Conservation (phyloP, 2,113 vertebrate genomes). For the Xenotilapia flavipinnis region DNA sequence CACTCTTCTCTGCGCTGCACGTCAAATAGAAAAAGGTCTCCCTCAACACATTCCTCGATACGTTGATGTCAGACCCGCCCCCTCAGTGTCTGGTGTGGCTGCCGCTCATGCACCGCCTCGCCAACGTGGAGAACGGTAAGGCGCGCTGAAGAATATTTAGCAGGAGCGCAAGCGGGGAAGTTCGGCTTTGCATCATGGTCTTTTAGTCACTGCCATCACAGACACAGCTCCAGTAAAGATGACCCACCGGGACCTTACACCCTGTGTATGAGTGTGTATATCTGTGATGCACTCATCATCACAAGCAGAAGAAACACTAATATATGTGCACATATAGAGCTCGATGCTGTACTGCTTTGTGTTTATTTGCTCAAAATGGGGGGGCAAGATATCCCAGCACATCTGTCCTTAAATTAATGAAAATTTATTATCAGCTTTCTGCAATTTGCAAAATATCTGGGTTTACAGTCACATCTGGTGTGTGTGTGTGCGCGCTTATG, state of each 20-base stretch:
- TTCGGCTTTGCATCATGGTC: slow-evolving; percentile 35
- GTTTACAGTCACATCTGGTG: slow-evolving; percentile 19
- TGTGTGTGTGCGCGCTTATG: background rate
- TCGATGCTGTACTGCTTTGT: background rate
- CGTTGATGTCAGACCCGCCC: slow-evolving; percentile 95
- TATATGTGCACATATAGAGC: background rate
- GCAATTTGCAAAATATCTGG: slow-evolving; percentile 9
- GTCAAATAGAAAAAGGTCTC: slow-evolving; percentile 91
- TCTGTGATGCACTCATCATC: background rate
- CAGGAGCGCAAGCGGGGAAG: background rate
- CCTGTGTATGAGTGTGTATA: background rate
- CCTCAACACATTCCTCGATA: slow-evolving; percentile 95
- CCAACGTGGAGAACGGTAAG: slow-evolving; percentile 98
- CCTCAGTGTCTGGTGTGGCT: slow-evolving; percentile 98
- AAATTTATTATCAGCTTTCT: background rate
- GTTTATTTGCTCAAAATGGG: background rate
- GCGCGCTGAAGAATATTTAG: background rate
- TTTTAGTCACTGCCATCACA: background rate
- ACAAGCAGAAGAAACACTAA: background rate
- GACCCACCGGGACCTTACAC: slow-evolving; percentile 10
- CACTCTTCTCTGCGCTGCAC: background rate
- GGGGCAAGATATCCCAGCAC: background rate
- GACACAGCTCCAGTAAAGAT: background rate
- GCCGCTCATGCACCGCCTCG: slow-evolving; percentile 93
- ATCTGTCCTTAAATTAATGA: slow-evolving; percentile 3